Percentiles rank a stretch among this genome's conserved stretches.
These are phyloP conservation scores for Dugesia japonica DNA, from an alignment of 2,888 invertebrate species.

Conservation along the genomic window DNA sequence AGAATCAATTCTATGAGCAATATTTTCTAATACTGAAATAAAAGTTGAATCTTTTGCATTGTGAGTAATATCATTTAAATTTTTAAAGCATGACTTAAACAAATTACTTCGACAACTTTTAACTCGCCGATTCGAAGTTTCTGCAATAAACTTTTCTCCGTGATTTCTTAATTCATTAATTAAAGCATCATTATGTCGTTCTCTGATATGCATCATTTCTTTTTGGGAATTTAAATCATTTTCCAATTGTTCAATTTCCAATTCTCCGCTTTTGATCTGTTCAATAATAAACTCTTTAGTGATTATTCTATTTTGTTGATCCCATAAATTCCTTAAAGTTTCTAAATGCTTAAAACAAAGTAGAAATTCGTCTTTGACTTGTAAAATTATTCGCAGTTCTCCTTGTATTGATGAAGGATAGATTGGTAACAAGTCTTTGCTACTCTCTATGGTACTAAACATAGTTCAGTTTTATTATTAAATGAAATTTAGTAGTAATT, in stretches of 20 bases:
- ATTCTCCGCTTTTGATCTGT: not conserved
- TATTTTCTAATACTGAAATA: not conserved
- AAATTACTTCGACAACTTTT: not conserved
- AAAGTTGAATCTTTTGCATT: not conserved
- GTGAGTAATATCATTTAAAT: not conserved
- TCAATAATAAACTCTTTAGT: slow-evolving; percentile 23
- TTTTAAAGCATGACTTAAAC: not conserved
- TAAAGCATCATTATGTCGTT: slow-evolving; percentile 5
- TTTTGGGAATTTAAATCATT: not conserved
- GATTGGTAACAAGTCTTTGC: not conserved
- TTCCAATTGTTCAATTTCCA: slow-evolving; percentile 21
- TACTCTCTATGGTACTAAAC: not conserved
- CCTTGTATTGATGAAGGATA: slow-evolving; percentile 11
- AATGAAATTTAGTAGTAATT: too few relatives aligned
- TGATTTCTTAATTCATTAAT: not conserved
- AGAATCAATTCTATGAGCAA: not conserved
- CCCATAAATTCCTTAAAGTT: not conserved
- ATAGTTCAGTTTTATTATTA: too few relatives aligned
- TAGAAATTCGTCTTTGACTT: slow-evolving; percentile 25
- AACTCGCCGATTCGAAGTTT: not conserved
- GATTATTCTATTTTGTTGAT: not conserved
- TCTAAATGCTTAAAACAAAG: not conserved
- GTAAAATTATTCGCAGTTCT: slow-evolving; percentile 4
- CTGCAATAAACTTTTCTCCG: not conserved
- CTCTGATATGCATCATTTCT: not conserved